Evolutionary conservation across 2,797 vertebrate genomes (phyloP).

Genomic region (Champsocephalus gunnari): DNA sequence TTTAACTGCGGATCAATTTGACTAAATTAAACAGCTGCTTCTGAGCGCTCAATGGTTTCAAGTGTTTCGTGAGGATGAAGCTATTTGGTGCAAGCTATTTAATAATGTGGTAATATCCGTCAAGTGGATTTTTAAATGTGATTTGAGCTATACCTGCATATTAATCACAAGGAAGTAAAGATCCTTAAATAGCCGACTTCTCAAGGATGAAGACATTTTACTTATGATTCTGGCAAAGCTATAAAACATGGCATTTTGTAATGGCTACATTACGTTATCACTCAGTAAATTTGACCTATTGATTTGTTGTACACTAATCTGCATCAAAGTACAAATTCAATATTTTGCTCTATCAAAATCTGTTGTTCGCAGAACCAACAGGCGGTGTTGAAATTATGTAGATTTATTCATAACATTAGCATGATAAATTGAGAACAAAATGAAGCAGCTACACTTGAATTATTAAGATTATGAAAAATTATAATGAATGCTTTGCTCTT

Average conservation of each 20-base stretch:
- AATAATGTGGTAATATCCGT: slow-evolving; percentile 29
- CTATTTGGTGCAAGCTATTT: slow-evolving; percentile 29
- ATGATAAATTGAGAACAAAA: slow-evolving; percentile 99
- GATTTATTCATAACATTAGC: slow-evolving; percentile 99
- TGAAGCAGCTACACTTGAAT: slow-evolving; percentile 99
- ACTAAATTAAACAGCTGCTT: slow-evolving; percentile 31
- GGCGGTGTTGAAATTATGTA: slow-evolving; percentile 95
- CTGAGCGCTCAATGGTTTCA: slow-evolving; percentile 27
- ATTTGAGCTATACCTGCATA: slow-evolving; percentile 34
- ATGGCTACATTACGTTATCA: slow-evolving; percentile 3
- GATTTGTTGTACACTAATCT: slow-evolving; percentile 15
- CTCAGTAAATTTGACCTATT: slow-evolving; percentile 9
- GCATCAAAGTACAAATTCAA: slow-evolving; percentile 27
- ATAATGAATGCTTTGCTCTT: slow-evolving; percentile 99
- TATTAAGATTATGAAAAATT: slow-evolving; percentile 99
- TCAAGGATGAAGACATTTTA: slow-evolving; percentile 29
- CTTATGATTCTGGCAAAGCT: slow-evolving; percentile 26
- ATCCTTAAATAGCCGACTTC: slow-evolving; percentile 31
- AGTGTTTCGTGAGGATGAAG: slow-evolving; percentile 21
- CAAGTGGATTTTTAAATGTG: slow-evolving; percentile 45
- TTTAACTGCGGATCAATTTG: slow-evolving; percentile 18
- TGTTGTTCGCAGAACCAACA: slow-evolving; percentile 91
- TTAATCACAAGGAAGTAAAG: slow-evolving; percentile 34
- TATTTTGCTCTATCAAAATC: slow-evolving; percentile 42
- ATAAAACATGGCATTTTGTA: slow-evolving; percentile 22